Evolutionary conservation across 2,888 invertebrate species (phyloP).

Genomic region (Bombyx huttoni): DNA sequence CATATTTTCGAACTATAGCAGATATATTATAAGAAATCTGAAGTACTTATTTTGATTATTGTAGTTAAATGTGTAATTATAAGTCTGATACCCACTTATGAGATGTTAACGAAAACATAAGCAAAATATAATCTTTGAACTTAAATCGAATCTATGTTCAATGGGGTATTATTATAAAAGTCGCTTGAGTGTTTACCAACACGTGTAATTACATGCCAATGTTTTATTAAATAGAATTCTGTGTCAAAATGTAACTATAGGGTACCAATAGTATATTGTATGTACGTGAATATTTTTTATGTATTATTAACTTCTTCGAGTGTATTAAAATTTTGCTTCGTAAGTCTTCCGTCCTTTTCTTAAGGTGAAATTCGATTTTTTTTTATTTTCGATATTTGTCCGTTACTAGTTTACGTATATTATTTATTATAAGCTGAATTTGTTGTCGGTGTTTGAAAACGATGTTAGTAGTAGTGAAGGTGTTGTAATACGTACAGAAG

Average conservation of each 20-base stretch:
- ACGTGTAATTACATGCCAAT: conserved; percentile 30
- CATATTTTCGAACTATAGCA: conserved; percentile 64
- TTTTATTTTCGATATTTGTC: conserved; percentile 9
- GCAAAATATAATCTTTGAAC: conserved; percentile 18
- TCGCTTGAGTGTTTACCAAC: conserved; percentile 27
- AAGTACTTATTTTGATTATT: conserved; percentile 64
- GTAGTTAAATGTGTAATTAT: conserved; percentile 34
- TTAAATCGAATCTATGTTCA: conserved; percentile 29
- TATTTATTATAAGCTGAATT: not conserved
- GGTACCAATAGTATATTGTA: conserved; percentile 50
- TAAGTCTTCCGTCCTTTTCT: conserved; percentile 67
- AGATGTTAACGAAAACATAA: conserved; percentile 15
- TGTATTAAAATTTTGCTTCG: conserved; percentile 41
- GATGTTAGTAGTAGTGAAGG: too few relatives aligned
- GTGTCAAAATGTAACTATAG: conserved; percentile 66
- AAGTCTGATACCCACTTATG: conserved; percentile 53
- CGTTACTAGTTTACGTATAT: not conserved
- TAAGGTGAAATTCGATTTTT: conserved; percentile 28
- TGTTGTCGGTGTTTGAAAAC: not conserved
- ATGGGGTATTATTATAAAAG: conserved; percentile 31
- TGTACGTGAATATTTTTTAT: too few relatives aligned
- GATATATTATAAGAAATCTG: conserved; percentile 50
- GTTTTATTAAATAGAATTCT: conserved; percentile 35
- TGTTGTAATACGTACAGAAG: conserved; percentile 6
- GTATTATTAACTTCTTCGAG: conserved; percentile 31